These are phyloP conservation scores for Erebia ligea DNA, from an alignment of 2,888 invertebrate species.

Conservation along the genomic window DNA sequence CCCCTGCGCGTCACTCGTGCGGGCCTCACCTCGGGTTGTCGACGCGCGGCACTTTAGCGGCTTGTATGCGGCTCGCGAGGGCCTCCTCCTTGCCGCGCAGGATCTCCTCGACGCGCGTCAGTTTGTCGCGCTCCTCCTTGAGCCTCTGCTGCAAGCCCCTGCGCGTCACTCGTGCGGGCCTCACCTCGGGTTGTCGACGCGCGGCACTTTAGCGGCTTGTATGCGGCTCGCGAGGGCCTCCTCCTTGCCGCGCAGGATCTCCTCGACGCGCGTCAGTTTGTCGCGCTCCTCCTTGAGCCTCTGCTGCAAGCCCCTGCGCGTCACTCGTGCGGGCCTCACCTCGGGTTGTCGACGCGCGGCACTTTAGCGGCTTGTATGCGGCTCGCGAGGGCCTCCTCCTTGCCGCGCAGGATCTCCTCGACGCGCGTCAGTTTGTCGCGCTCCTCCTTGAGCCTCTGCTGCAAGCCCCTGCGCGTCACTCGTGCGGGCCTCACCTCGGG, in stretches of 20 bases:
- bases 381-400: background rate
- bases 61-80: background rate
- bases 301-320: constrained; percentile 6
- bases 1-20: background rate
- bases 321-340: background rate
- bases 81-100: background rate
- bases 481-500: constrained; percentile 6
- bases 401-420: background rate
- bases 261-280: background rate
- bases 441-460: background rate
- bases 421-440: background rate
- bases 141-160: constrained; percentile 1
- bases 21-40: constrained; percentile 10
- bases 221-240: background rate
- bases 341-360: background rate
- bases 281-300: background rate
- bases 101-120: background rate
- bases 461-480: constrained; percentile 2
- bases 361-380: background rate
- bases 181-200: constrained; percentile 13
- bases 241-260: background rate
- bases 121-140: background rate
- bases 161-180: background rate
- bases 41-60: background rate
- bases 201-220: background rate